Percentiles rank a stretch among this genome's conserved stretches.
These are phyloP conservation scores for Falco cherrug DNA, from an alignment of 2,797 vertebrate genomes.

Conservation along the genomic window DNA sequence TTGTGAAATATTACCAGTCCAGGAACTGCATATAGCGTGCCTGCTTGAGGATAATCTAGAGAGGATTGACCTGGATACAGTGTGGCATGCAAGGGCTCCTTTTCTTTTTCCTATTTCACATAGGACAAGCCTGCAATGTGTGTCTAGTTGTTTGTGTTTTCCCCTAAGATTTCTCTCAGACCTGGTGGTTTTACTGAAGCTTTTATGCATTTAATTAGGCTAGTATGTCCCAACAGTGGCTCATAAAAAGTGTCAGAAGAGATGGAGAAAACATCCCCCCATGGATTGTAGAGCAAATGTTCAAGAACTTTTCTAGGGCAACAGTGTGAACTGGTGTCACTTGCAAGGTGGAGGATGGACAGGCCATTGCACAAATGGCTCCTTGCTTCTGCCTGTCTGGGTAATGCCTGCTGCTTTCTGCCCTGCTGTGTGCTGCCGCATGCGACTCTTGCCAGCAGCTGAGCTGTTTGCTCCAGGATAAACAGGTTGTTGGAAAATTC, in stretches of 20 bases:
- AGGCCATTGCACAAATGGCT: neutral
- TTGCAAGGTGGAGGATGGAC: neutral
- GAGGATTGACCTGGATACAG: neutral
- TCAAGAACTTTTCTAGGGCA: neutral
- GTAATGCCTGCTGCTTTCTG: neutral
- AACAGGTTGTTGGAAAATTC: neutral
- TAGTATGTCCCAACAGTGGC: neutral
- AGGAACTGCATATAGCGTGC: rapidly evolving
- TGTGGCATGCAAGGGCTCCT: neutral
- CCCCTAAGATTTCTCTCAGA: neutral
- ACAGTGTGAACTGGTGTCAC: neutral
- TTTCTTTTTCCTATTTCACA: neutral
- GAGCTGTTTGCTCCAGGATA: neutral
- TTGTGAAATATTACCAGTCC: neutral
- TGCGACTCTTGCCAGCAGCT: neutral
- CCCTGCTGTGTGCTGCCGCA: neutral
- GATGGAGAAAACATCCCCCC: neutral
- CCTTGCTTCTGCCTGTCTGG: neutral
- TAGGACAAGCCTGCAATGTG: neutral
- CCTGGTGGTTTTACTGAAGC: neutral
- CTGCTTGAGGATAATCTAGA: neutral
- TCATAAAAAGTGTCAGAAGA: neutral
- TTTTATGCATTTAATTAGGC: constrained; percentile 1
- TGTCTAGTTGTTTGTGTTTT: neutral
- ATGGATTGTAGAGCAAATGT: neutral